These are phyloP conservation scores for Oryzias melastigma DNA, from an alignment of 2,113 vertebrate genomes.

Conservation along the genomic window DNA sequence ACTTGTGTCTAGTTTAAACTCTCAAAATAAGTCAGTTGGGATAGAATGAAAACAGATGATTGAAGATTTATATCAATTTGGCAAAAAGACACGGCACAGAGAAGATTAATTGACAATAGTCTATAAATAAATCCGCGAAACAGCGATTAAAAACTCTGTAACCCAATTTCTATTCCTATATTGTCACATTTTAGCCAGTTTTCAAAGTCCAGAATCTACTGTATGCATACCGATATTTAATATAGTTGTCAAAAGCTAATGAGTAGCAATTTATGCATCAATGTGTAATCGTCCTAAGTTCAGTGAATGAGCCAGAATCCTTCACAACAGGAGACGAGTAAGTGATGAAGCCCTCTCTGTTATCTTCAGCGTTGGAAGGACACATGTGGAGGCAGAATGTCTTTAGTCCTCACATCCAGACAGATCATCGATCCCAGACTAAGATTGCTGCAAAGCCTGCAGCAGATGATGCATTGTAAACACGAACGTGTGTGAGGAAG, in stretches of 20 bases:
- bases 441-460: conserved; percentile 62
- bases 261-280: conserved; percentile 53
- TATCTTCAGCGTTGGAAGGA: conserved; percentile 51
- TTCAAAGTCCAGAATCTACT: background rate
- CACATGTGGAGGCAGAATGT: conserved; percentile 61
- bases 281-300: conserved; percentile 47
- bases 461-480: conserved; percentile 58
- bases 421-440: conserved; percentile 57
- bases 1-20: no score
- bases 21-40: no score
- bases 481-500: conserved; percentile 13
- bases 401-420: conserved; percentile 45
- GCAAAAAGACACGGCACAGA: no score
- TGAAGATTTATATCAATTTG: no score
- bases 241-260: conserved; percentile 55
- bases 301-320: conserved; percentile 40
- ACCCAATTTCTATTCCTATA: no score
- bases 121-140: no score
- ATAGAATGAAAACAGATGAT: no score
- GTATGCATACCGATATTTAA: background rate
- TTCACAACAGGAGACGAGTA: conserved; percentile 50
- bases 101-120: no score
- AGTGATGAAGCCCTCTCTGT: conserved; percentile 41
- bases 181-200: background rate
- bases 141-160: no score